Percentiles rank a stretch among this genome's conserved stretches.
These are phyloP conservation scores for Pyxicephalus adspersus DNA, from an alignment of 2,113 vertebrate species.

Conservation along the genomic window DNA sequence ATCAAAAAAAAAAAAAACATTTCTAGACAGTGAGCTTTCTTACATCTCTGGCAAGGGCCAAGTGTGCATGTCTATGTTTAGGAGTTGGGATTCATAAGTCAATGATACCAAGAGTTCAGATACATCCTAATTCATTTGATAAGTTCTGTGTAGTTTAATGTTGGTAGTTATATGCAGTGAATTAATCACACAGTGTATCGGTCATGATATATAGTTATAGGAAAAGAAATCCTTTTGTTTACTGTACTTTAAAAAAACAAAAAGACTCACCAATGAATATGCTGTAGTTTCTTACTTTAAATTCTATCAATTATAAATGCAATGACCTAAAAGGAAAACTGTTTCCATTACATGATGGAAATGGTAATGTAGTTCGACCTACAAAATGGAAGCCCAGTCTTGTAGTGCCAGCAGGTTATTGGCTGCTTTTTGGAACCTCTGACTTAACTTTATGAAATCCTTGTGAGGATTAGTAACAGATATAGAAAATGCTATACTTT, in stretches of 20 bases:
- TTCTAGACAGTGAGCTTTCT: slow-evolving; percentile 30
- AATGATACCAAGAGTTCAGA: slow-evolving; percentile 46
- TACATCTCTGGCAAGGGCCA: slow-evolving; percentile 51
- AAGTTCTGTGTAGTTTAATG: slow-evolving; percentile 58
- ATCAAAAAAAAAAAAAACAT: slow-evolving; percentile 33
- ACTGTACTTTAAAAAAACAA: slow-evolving; percentile 9
- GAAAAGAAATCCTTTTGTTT: slow-evolving; percentile 44
- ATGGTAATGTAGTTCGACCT: no score
- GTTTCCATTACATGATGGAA: no score
- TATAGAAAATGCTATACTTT: no score
- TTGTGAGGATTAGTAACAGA: no score
- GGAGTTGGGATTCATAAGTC: slow-evolving; percentile 58
- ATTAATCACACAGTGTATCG: slow-evolving; percentile 49
- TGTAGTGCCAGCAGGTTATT: no score
- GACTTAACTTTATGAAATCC: no score
- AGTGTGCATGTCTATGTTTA: slow-evolving; percentile 66
- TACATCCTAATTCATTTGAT: slow-evolving; percentile 49
- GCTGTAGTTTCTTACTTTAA: slow-evolving; percentile 8
- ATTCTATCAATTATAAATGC: background rate
- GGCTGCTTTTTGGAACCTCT: no score
- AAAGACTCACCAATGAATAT: background rate
- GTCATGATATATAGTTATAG: slow-evolving; percentile 32
- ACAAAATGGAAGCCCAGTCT: no score
- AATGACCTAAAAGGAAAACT: background rate
- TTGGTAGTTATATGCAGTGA: slow-evolving; percentile 48